These are phyloP conservation scores for Rhamphomyia laevipes DNA, from an alignment of 2,888 invertebrate genomes.

Conservation along the genomic window DNA sequence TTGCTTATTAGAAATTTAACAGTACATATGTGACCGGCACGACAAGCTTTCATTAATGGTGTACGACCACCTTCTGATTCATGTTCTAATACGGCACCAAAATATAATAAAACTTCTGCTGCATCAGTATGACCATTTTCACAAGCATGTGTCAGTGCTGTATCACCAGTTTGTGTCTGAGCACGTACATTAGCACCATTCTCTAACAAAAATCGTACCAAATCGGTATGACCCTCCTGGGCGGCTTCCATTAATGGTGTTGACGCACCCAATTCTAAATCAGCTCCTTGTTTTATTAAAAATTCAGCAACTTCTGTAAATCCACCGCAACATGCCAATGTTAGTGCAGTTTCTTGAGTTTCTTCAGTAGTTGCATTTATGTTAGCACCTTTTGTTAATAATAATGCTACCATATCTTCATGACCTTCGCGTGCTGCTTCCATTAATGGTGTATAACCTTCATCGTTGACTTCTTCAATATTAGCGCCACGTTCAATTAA, in stretches of 20 bases:
- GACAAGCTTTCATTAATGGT: slow-evolving; percentile 96
- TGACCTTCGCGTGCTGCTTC: slow-evolving; percentile 98
- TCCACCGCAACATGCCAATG: slow-evolving; percentile 88
- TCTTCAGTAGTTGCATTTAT: slow-evolving; percentile 99
- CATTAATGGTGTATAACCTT: slow-evolving; percentile 98
- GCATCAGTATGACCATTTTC: slow-evolving; percentile 99
- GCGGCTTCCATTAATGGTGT: slow-evolving; percentile 98
- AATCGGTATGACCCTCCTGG: slow-evolving; percentile 92
- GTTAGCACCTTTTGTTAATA: slow-evolving; percentile 86
- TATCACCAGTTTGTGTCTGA: slow-evolving; percentile 89
- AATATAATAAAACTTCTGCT: slow-evolving; percentile 80
- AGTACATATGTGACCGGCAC: slow-evolving; percentile 91
- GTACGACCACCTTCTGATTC: slow-evolving; percentile 96
- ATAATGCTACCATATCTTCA: slow-evolving; percentile 92
- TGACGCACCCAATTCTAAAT: slow-evolving; percentile 87
- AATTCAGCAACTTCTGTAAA: slow-evolving; percentile 93
- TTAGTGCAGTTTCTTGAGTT: slow-evolving; percentile 92
- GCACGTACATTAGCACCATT: slow-evolving; percentile 85
- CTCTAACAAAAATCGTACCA: slow-evolving; percentile 72
- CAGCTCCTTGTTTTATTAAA: slow-evolving; percentile 88
- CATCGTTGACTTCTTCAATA: slow-evolving; percentile 98
- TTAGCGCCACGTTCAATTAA: slow-evolving; percentile 94
- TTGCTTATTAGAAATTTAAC: slow-evolving; percentile 90
- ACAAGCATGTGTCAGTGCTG: slow-evolving; percentile 93
- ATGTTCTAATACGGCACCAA: slow-evolving; percentile 87